Evolutionary conservation across 2,113 vertebrate species (phyloP).

Genomic region (Hyaena hyaena): DNA sequence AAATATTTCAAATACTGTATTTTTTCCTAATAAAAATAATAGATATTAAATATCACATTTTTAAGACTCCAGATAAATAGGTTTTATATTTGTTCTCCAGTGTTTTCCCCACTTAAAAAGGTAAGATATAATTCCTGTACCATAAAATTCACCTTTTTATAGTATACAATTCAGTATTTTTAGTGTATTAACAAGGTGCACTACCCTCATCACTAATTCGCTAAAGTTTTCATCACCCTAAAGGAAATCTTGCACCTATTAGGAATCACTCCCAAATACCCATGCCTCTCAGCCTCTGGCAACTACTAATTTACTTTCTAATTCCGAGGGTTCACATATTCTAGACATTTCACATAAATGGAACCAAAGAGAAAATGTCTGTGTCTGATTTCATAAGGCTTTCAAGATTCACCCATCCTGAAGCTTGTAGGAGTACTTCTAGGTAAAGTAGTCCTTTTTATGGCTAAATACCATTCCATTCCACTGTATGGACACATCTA

Average conservation of each 20-base stretch:
- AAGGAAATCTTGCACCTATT: background rate
- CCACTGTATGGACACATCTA: background rate
- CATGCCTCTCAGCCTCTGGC: background rate
- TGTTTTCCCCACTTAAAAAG: background rate
- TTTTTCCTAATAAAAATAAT: slow-evolving; percentile 40
- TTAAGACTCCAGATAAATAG: background rate
- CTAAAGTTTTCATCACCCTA: background rate
- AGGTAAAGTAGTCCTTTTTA: background rate
- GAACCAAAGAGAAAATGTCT: background rate
- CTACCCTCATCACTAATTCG: background rate
- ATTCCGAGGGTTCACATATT: background rate
- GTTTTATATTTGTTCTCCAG: background rate
- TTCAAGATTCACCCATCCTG: background rate
- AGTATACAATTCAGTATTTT: background rate
- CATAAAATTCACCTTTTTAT: background rate
- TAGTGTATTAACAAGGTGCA: background rate
- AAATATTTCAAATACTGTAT: background rate
- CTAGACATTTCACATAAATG: background rate
- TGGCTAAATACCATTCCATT: background rate
- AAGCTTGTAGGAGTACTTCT: background rate
- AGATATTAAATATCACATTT: background rate
- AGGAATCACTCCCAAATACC: background rate
- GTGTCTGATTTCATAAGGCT: background rate
- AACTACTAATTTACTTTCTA: slow-evolving; percentile 26
- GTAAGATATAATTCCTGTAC: background rate